These are phyloP conservation scores for Pelvicachromis taeniatus DNA, from an alignment of 2,113 vertebrate genomes.

Conservation along the genomic window DNA sequence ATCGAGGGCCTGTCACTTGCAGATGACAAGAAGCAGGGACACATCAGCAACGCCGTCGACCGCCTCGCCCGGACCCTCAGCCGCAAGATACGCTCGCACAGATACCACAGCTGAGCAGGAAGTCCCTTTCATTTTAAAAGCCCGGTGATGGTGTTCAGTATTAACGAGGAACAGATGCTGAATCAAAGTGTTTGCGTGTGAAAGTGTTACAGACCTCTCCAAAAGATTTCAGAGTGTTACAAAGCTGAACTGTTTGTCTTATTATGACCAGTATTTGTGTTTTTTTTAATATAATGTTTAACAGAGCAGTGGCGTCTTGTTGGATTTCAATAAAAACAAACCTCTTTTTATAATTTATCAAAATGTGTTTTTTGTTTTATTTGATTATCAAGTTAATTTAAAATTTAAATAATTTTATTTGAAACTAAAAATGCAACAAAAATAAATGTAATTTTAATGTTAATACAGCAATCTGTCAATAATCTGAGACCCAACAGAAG, in stretches of 20 bases:
- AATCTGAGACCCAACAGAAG: background rate
- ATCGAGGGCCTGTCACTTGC: constrained; percentile 73
- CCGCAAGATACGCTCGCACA: constrained; percentile 62
- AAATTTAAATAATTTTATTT: background rate
- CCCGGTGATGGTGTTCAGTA: background rate
- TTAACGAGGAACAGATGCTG: background rate
- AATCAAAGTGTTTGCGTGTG: background rate
- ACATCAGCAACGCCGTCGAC: constrained; percentile 71
- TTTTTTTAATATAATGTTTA: background rate
- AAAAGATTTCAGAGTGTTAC: constrained; percentile 15
- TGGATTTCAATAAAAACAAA: constrained; percentile 37
- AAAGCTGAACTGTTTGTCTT: background rate
- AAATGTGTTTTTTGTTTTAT: background rate
- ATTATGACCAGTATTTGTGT: background rate
- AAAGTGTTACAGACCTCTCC: background rate
- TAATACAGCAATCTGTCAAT: background rate
- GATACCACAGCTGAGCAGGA: constrained; percentile 14
- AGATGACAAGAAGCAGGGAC: constrained; percentile 59
- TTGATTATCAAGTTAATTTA: background rate
- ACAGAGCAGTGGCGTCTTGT: background rate
- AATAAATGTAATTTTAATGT: fast-evolving
- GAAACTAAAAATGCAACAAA: background rate
- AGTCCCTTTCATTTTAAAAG: background rate
- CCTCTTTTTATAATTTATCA: background rate
- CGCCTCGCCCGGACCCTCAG: constrained; percentile 72